Percentiles rank a stretch among this genome's conserved stretches.
Conservation (phyloP, 2,888 invertebrate species). For the Hesperia comma region DNA sequence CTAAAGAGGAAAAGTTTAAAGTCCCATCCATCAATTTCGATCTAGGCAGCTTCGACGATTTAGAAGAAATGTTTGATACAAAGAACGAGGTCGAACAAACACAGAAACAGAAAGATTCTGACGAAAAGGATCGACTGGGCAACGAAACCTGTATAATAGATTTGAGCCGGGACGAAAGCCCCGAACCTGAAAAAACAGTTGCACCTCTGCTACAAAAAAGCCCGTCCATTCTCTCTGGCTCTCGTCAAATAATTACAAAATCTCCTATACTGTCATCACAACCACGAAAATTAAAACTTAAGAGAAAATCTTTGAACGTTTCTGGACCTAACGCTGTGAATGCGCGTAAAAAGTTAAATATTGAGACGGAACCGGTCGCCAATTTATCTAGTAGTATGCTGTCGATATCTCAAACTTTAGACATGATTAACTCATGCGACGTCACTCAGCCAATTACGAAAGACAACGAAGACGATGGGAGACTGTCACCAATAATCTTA, state of each 20-base stretch:
- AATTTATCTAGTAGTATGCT: slow-evolving; percentile 58
- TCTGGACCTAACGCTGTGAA: slow-evolving; percentile 51
- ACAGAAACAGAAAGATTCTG: background rate
- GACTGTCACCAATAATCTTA: slow-evolving; percentile 67
- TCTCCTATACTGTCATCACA: slow-evolving; percentile 73
- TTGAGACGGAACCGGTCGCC: background rate
- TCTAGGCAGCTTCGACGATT: slow-evolving; percentile 76
- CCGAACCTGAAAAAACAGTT: background rate
- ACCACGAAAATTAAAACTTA: slow-evolving; percentile 57
- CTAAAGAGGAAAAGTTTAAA: slow-evolving; percentile 48
- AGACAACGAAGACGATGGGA: slow-evolving; percentile 51
- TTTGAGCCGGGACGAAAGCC: background rate
- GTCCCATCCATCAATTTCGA: slow-evolving; percentile 63
- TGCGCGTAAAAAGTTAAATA: slow-evolving; percentile 48
- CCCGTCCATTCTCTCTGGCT: slow-evolving; percentile 72
- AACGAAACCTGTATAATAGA: slow-evolving; percentile 3
- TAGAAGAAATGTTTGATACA: slow-evolving; percentile 67
- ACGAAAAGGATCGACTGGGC: background rate
- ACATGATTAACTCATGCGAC: slow-evolving; percentile 63
- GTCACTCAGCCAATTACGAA: background rate
- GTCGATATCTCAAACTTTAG: slow-evolving; percentile 74
- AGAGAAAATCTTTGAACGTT: slow-evolving; percentile 48
- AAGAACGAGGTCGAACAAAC: slow-evolving; percentile 31
- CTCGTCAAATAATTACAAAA: slow-evolving; percentile 45
- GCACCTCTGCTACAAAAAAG: slow-evolving; percentile 51